phyloP scores from a whole-genome alignment of 1,140 invertebrate species.

The Sipha flava region DNA sequence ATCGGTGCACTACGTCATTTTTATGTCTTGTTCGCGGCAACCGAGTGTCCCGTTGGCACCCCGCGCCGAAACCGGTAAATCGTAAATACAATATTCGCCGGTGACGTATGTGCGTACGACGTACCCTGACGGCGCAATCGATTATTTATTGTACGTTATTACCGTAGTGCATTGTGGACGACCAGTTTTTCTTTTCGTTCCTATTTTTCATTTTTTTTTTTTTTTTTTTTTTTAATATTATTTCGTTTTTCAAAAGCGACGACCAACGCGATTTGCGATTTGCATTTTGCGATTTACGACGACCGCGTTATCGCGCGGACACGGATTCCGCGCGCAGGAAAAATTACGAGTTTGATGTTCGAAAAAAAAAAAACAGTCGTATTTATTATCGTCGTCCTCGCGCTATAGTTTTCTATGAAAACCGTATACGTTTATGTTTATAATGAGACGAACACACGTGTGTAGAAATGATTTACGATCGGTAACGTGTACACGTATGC shows the following conservation, averaged over 20 bases:
- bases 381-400: neutral
- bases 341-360: neutral
- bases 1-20: neutral
- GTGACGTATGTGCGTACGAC: too few species aligned
- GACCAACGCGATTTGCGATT: neutral
- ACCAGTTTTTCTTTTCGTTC: neutral
- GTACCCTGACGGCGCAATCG: too few species aligned
- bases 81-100: neutral
- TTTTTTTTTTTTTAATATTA: too few species aligned
- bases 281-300: neutral
- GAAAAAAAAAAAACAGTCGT: neutral
- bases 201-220: too few species aligned
- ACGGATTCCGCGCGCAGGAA: neutral
- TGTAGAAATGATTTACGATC: too few species aligned
- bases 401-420: too few species aligned
- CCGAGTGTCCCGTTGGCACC: neutral
- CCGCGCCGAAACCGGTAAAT: neutral
- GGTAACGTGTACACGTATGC: too few species aligned
- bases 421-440: too few species aligned
- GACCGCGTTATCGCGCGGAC: neutral
- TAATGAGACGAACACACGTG: too few species aligned
- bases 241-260: too few species aligned
- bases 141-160: neutral
- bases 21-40: neutral
- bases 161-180: neutral